Base-by-base conservation (phyloP, 2,888 invertebrate species). In the Leucoma salicis region DNA sequence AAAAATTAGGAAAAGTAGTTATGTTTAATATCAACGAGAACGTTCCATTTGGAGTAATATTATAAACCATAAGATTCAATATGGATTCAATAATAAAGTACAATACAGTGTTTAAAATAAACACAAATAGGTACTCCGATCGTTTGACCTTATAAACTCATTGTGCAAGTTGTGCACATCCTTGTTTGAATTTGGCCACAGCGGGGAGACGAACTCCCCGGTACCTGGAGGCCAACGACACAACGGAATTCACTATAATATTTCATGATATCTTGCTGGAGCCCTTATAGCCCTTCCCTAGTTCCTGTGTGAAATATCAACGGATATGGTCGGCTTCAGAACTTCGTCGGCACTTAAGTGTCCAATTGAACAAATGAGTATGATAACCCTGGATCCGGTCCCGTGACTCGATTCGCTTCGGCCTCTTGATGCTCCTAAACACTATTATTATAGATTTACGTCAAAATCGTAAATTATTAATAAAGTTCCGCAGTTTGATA, bases 331-430 rank as follows among this genome's bases (percentile, higher is more conserved):
- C 70, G 71, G 70, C 77, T 77, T 72, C 69, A 68, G 72, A 69
- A 72, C 74, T 75, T 74, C 69, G 67, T 62, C 68, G 65, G 70
- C 70, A 75, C 74, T 80, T 79, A 82, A 73, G 69, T 51, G 70
- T 54, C 66, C 85, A 88, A 88, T 87, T 86, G 86, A 78, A 70
- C 74, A 73, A 87, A 86, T 77, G 74, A 82, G 76, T 82, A 72
- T 77, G 81, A 82, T 84, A 78, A 78, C 73, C 68, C 70, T 63
- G 64, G 78, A 78, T 85, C 85, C 86, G 82, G 85, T 82, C 82
- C 65, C 81, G 78, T 79, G 78, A 78, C 78, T 60, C 59, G 60
- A 57, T 75, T 71, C 56, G 52, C 56, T 51, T 61, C 56, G 63
- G 61, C 60, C 65, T 64, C 67, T 67, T 74, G 57, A 60, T 65